These are phyloP conservation scores for Nebria ingens DNA, from an alignment of 1,140 invertebrate species.

Conservation along the genomic window DNA sequence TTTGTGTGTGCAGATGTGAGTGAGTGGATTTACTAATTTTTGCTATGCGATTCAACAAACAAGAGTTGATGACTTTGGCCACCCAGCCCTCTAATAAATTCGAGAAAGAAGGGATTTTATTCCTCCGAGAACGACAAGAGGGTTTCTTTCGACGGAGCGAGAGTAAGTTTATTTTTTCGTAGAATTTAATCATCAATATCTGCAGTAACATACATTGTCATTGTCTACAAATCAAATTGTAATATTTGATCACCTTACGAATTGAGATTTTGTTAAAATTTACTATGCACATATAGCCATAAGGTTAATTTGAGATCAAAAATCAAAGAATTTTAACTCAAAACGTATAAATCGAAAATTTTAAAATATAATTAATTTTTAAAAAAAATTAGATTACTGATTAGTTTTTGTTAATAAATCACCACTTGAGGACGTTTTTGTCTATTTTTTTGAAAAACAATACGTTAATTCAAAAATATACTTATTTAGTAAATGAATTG, in stretches of 20 bases:
- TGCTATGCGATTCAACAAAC: slow-evolving; percentile 81
- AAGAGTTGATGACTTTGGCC: slow-evolving; percentile 73
- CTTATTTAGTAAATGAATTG: too few relatives aligned
- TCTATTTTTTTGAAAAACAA: too few relatives aligned
- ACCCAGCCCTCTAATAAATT: slow-evolving; percentile 79
- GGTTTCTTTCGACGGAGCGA: slow-evolving; percentile 83
- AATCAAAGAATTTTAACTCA: too few relatives aligned
- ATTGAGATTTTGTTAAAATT: too few relatives aligned
- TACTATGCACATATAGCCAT: too few relatives aligned
- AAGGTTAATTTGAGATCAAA: too few relatives aligned
- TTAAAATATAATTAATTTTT: too few relatives aligned
- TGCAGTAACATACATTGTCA: slow-evolving; percentile 12
- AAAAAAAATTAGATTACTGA: too few relatives aligned
- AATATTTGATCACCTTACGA: not conserved
- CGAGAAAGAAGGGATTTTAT: slow-evolving; percentile 83
- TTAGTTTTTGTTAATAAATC: too few relatives aligned
- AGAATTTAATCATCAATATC: slow-evolving; percentile 11
- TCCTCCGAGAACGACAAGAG: slow-evolving; percentile 78
- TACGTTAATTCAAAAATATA: too few relatives aligned
- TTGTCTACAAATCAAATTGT: not conserved
- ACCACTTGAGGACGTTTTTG: too few relatives aligned
- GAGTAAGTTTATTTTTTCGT: slow-evolving; percentile 57
- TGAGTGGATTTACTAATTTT: slow-evolving; percentile 3
- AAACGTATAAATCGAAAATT: too few relatives aligned
- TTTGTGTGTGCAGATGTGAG: not conserved